Base-by-base conservation (phyloP, 2,888 invertebrate species). In the Nomada fucata region DNA sequence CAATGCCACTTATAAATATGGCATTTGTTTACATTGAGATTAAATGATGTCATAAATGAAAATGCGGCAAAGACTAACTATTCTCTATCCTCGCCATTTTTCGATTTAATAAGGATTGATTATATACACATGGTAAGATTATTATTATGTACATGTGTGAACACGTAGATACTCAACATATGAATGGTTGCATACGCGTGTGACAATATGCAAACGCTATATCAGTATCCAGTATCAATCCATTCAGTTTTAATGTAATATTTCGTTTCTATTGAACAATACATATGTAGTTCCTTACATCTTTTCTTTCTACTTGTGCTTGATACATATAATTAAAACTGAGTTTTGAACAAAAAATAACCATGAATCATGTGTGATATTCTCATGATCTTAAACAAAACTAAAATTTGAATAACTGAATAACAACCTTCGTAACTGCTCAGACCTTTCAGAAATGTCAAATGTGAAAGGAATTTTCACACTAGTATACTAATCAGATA, bases 1-100 rank as follows among this genome's bases (percentile, higher is more conserved):
- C 15, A 57, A 64, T 59, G n/a, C 57, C 50, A 73, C 73, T 57
- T 67, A 74, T 59, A 71, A 71, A 67, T 23, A 52, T 61, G 9
- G 18, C 26, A n/a, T 2, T 11, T 69, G 47, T 47, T 70, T 64
- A n/a, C 11, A 9, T 42, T 64, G 13, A 18, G 50, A 60, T 60
- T 52, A 50, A 2, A 47, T 53, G 18, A 23, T 59, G 23, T 50
- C 13, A n/a, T 50, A 42, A 74, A 42, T 57, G 0, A 50, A 36
- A 50, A 23, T 42, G 53, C 44, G 36, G 15, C 23, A 7, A 9
- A 10, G 4, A 13, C 15, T 2, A 44, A 44, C 47, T 47, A 47
- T 11, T 47, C 15, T 2, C 13, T 47, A 47, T 47, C 15, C 10
- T 47, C 15, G 11, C 1, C 11, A 52, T n/a, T 23, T 53, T 59